phyloP scores from a whole-genome alignment of 1,140 invertebrate genomes.

The Leptonema lineaticorne region DNA sequence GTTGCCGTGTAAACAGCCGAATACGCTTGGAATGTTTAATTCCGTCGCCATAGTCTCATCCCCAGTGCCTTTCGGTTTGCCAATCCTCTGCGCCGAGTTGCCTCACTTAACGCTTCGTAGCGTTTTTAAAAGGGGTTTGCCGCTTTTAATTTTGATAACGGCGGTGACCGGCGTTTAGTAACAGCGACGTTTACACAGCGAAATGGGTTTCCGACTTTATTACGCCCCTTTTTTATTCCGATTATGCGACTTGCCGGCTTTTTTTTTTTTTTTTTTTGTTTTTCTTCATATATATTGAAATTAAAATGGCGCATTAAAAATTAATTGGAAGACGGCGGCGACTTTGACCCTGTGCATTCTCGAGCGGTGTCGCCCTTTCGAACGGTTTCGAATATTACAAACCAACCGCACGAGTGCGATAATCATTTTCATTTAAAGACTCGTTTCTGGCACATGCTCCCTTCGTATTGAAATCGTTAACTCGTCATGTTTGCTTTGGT shows the following conservation, averaged over 20 bases:
- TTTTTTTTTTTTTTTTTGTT: too few species aligned
- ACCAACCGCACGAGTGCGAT: too few species aligned
- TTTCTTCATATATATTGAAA: too few species aligned
- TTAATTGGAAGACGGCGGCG: neutral
- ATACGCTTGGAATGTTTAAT: conserved; percentile 10
- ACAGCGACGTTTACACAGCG: neutral
- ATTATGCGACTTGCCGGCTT: neutral
- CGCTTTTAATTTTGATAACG: neutral
- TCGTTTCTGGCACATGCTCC: too few species aligned
- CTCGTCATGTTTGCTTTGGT: too few species aligned
- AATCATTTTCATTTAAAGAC: too few species aligned
- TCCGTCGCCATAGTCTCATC: too few species aligned
- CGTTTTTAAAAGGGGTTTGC: neutral
- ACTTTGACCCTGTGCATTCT: too few species aligned
- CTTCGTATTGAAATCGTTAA: too few species aligned
- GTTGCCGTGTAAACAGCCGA: conserved; percentile 11
- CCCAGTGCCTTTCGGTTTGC: neutral
- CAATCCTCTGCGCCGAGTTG: too few species aligned
- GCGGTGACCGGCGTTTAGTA: neutral
- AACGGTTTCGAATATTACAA: too few species aligned
- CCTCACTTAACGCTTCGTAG: neutral
- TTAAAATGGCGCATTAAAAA: neutral
- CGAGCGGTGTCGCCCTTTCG: too few species aligned
- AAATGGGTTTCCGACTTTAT: neutral
- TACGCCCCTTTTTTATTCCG: neutral